Base-by-base conservation (phyloP, 2,888 invertebrate species). In the Allolobophora icterica region DNA sequence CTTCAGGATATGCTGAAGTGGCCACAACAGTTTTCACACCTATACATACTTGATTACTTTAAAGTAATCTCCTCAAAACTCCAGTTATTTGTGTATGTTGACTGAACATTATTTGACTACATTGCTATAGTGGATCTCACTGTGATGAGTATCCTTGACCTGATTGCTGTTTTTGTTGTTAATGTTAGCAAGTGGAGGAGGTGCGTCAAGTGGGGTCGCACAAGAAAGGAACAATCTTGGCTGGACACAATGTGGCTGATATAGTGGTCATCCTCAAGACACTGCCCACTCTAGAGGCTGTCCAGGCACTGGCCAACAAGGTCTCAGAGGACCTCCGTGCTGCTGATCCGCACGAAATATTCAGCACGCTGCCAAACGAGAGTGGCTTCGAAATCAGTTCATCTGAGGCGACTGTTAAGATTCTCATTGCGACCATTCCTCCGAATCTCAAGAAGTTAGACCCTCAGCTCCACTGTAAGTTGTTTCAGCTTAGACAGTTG, bases 211-310 rank as follows among this genome's bases (percentile, higher is more conserved):
- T 99, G 17, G 99, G 99, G 0, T 98, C 99, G 0, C 99, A 98
- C 95, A 99, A 99, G 95, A 99, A 99, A 94, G 99, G 99, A 3
- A 99, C 99, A 0, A 98, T 99, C 97, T 97, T 99, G 95, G 97
- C 98, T 0, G 98, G 98, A 2, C 98, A 98, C 95, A 99, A 98
- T 95, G 97, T 98, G 0, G 99, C 99, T 0, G 99, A 99, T 94
- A 97, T 99, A 92, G 99, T 99, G 0, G 98, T 99, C 0, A 98
- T 99, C 92, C 96, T 99, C 92, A 99, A 99, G 96, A 98, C 99
- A 0, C 95, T 99, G 91, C 99, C 99, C 0, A 99, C 93, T n/a
- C 95, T 95, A 94, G 94, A 94, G 94, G 94, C 92, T 6, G 91
- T 93, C 6, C 91, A 92, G 84, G 92, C 90, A 11, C 91, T 93